Percentiles rank a stretch among this genome's conserved stretches.
Conservation (phyloP, 2,888 invertebrate species). For the Drosophila falleni region DNA sequence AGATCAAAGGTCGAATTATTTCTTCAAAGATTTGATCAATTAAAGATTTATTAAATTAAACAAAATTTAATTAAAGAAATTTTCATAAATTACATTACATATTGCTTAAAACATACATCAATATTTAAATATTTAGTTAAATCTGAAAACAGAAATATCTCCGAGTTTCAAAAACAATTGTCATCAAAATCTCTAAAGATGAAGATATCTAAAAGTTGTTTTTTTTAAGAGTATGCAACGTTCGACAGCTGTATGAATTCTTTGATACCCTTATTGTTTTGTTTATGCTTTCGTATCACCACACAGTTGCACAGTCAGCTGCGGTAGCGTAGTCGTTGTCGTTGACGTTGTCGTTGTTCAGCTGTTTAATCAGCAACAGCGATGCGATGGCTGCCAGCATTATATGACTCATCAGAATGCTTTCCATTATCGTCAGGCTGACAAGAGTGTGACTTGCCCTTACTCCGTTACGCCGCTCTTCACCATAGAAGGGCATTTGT, state of each 20-base stretch:
- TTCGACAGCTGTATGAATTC: not conserved
- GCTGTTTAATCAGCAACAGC: constrained; percentile 70
- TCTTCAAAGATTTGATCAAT: too few relatives aligned
- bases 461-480: not conserved
- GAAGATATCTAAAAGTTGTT: too few relatives aligned
- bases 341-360: constrained; percentile 24
- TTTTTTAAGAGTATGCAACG: constrained; percentile 17
- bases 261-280: constrained; percentile 39
- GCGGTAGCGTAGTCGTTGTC: constrained; percentile 25
- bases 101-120: too few relatives aligned
- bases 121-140: too few relatives aligned
- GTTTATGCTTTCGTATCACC: constrained; percentile 51
- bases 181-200: too few relatives aligned
- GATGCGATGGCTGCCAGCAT: constrained; percentile 12
- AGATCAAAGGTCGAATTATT: too few relatives aligned
- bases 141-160: too few relatives aligned
- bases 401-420: constrained; percentile 50
- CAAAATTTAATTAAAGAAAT: too few relatives aligned
- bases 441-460: constrained; percentile 20
- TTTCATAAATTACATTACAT: too few relatives aligned
- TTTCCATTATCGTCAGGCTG: constrained; percentile 44
- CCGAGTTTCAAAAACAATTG: too few relatives aligned
- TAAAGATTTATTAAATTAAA: too few relatives aligned
- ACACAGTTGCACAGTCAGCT: constrained; percentile 32
- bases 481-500: constrained; percentile 5